These are phyloP conservation scores for Capromys pilorides DNA, from an alignment of 2,797 vertebrate genomes.

Conservation along the genomic window DNA sequence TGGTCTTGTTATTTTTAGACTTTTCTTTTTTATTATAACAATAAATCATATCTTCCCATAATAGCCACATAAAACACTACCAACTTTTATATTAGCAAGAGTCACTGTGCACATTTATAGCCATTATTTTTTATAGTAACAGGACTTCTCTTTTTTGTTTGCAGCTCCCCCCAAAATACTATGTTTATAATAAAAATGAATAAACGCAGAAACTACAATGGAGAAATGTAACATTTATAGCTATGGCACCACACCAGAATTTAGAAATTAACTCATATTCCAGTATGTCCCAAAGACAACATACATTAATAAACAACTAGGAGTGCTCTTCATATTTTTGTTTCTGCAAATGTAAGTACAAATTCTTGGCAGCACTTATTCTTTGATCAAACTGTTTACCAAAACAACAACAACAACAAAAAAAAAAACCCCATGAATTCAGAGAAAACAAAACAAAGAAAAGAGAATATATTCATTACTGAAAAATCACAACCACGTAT, in stretches of 20 bases:
- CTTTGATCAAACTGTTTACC: conserved; percentile 71
- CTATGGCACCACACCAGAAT: conserved; percentile 45
- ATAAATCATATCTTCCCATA: conserved; percentile 24
- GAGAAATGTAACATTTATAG: conserved; percentile 52
- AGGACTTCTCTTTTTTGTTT: conserved; percentile 16
- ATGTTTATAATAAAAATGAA: conserved; percentile 58
- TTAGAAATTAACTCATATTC: conserved; percentile 57
- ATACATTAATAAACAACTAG: conserved; percentile 60
- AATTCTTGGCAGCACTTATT: conserved; percentile 70
- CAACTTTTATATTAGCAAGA: conserved; percentile 14
- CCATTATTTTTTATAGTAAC: conserved; percentile 38
- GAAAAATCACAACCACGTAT: conserved; percentile 40
- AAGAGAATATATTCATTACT: conserved; percentile 72
- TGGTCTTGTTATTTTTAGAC: background rate
- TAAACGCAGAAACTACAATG: conserved; percentile 25
- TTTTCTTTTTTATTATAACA: background rate
- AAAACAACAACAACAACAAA: too few relatives aligned
- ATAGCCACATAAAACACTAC: background rate
- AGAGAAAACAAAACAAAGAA: conserved; percentile 64
- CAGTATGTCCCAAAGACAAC: conserved; percentile 43
- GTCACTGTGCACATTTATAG: background rate
- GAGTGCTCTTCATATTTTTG: conserved; percentile 67
- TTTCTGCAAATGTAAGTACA: conserved; percentile 63
- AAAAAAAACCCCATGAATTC: conserved; percentile 77
- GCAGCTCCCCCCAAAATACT: background rate